Percentiles rank a stretch among this genome's conserved stretches.
These are phyloP conservation scores for Ypsolopha sequella DNA, from an alignment of 2,888 invertebrate species.

Conservation along the genomic window DNA sequence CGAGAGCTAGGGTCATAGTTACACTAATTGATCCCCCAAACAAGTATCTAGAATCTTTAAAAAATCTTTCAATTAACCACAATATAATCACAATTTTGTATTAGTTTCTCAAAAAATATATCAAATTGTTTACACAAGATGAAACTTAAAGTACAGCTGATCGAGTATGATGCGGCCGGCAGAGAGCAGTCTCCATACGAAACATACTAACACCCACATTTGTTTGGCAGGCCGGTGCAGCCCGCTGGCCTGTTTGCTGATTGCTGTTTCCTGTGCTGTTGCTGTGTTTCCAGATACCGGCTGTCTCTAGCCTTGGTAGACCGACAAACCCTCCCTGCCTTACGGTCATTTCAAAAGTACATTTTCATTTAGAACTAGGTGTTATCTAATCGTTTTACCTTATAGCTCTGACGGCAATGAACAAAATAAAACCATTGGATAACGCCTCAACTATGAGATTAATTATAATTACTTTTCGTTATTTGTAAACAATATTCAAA, in stretches of 20 bases:
- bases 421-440: neutral
- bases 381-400: neutral
- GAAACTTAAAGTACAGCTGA: slow-evolving; percentile 4
- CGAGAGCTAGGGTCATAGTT: neutral
- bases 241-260: slow-evolving; percentile 67
- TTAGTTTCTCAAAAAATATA: neutral
- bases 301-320: slow-evolving; percentile 47
- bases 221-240: slow-evolving; percentile 71
- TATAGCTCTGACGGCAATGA: neutral
- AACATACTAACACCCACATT: slow-evolving; percentile 48
- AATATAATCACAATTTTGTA: neutral
- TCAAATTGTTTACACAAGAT: neutral
- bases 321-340: slow-evolving; percentile 41
- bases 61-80: neutral
- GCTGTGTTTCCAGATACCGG: slow-evolving; percentile 48
- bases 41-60: neutral
- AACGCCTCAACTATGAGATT: neutral
- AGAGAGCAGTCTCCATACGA: slow-evolving; percentile 17
- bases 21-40: neutral
- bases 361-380: slow-evolving; percentile 12
- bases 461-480: too few species aligned
- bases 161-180: slow-evolving; percentile 23
- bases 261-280: slow-evolving; percentile 30
- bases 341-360: neutral
- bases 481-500: neutral